phyloP scores from a whole-genome alignment of 2,797 vertebrate genomes.

The Melanotaenia boesemani region DNA sequence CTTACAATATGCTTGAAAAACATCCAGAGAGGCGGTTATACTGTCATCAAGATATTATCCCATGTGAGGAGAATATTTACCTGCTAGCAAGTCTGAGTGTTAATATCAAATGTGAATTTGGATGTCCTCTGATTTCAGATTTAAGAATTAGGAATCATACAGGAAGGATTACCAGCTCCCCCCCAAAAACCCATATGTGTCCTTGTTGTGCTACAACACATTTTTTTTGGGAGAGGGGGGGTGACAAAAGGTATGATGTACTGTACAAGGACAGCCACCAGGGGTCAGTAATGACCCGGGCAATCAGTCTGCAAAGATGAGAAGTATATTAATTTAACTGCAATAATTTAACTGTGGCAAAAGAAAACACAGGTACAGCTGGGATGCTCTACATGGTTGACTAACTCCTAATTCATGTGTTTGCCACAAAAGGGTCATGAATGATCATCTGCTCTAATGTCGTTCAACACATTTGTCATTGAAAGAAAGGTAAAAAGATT shows the following conservation, averaged over 20 bases:
- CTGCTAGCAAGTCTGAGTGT: neutral
- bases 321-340: neutral
- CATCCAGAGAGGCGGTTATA: constrained; percentile 32
- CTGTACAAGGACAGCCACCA: neutral
- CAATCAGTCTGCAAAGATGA: neutral
- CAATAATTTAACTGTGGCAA: neutral
- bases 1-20: constrained; percentile 26
- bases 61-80: neutral
- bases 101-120: neutral
- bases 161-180: neutral
- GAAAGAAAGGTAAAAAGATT: neutral
- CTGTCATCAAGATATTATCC: constrained; percentile 14
- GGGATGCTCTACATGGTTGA: neutral
- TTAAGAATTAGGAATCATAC: neutral
- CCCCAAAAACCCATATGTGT: neutral
- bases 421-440: neutral
- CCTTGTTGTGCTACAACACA: neutral
- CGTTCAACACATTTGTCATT: neutral
- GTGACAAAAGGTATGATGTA: neutral
- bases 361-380: neutral
- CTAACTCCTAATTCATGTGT: neutral
- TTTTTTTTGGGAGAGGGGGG: too few relatives aligned
- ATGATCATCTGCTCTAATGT: neutral
- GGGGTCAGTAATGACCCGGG: constrained; percentile 3
- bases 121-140: neutral